Evolutionary conservation across 2,888 invertebrate genomes (phyloP), one percentile per base, ranked within the genome.

Genomic region (Xestia ashworthii): DNA sequence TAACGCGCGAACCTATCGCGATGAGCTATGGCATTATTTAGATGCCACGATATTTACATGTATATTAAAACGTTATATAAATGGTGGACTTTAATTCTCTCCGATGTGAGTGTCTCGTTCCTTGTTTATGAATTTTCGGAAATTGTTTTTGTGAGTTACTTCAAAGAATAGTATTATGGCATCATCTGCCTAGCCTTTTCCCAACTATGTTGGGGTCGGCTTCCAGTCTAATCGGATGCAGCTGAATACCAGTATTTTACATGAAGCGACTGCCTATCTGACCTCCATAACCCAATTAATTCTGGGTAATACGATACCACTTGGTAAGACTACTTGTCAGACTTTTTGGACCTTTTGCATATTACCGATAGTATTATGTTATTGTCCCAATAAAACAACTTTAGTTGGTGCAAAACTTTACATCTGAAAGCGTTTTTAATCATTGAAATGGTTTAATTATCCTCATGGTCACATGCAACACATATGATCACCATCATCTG

Each of bases 1-100:
- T 93, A 93, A 92, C 92, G 92, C 91, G 92, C 92, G 92, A 92
- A 93, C 91, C 91, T 89, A 92, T 93, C 92, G 88, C 78, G 83
- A 90, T 92, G 90, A 91, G 89, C 90, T 91, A 91, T 90, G 89
- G 90, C 91, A 91, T 92, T 92, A 93, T 93, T 93, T 92, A 90
- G 90, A 91, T 86, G 87, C 88, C 82, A 86, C 85, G 90, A 91
- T 92, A 91, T 92, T 91, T 91, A 90, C 93, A 91, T 87, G 89
- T 89, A 84, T 83, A 87, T 82, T 91, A 90, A 88, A 76, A 89
- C 71, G 80, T 82, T 70, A 86, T 83, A 90, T 75, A 62, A 77
- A 74, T 73, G 71, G 38, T 14, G 14, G 64, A 32, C 16, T 71
- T 73, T 50, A 76, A 75, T 76, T 72, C 62, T 19, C 50, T 72